A percentile compares a stretch with the other conserved stretches of the same genome.
Conservation (phyloP, 2,888 invertebrate species). For the Malachius bipustulatus region DNA sequence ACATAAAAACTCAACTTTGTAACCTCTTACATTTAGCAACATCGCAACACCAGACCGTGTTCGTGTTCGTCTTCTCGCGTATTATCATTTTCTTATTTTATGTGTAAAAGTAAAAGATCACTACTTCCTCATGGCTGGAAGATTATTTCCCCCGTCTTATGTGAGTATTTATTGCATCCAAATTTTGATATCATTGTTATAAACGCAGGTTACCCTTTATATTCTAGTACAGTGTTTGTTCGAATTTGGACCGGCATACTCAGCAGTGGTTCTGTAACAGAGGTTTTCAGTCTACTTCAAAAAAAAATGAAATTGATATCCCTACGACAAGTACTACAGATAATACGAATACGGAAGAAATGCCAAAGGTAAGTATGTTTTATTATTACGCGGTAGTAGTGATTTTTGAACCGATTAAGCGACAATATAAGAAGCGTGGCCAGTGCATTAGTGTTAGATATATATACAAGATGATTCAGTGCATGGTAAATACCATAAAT, state of each 20-base stretch:
- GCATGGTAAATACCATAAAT: too few species aligned
- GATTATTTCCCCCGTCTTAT: conserved; percentile 1
- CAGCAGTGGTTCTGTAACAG: conserved; percentile 2
- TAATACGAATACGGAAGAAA: conserved; percentile 2
- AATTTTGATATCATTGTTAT: not conserved
- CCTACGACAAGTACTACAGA: not conserved
- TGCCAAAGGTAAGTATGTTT: not conserved
- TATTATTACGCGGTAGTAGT: too few species aligned
- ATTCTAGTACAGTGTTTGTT: not conserved
- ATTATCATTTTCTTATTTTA: not conserved
- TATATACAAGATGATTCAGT: too few species aligned
- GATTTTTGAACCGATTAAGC: not conserved
- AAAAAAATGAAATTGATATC: not conserved
- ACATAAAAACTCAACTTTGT: not conserved
- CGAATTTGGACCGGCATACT: not conserved
- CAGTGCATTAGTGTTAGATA: conserved; percentile 3
- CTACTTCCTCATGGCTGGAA: conserved; percentile 2
- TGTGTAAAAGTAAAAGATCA: not conserved
- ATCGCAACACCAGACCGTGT: conserved; percentile 1
- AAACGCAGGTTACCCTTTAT: not conserved
- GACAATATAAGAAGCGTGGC: not conserved
- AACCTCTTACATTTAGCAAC: conserved; percentile 2
- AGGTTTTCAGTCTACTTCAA: conserved; percentile 2
- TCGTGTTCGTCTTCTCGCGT: not conserved
- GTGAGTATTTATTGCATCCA: conserved; percentile 3